Evolutionary conservation across 2,797 vertebrate species (phyloP).

Genomic region (Tenualosa thibaudeaui): DNA sequence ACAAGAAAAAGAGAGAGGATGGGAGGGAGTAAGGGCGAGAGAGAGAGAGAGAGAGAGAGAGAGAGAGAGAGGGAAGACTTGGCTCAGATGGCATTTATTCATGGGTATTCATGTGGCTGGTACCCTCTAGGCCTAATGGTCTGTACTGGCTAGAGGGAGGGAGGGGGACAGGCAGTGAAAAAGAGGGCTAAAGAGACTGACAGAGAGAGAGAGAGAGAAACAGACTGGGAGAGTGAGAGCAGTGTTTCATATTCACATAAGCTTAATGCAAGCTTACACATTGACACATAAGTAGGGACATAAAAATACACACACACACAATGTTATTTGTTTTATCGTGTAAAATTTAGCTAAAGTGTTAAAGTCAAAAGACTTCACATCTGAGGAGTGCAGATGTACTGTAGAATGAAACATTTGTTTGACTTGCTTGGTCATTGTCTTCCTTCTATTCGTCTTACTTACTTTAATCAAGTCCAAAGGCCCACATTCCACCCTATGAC

Average conservation of each 20-base stretch:
- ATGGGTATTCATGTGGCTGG: slow-evolving; percentile 44
- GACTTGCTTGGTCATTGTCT: not conserved
- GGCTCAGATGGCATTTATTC: slow-evolving; percentile 43
- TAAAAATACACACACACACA: not conserved
- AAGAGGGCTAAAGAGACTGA: not conserved
- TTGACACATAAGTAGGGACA: not conserved
- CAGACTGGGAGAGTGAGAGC: not conserved
- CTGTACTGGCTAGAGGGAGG: slow-evolving; percentile 34
- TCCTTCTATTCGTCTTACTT: not conserved
- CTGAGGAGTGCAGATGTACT: not conserved
- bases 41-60: not conserved
- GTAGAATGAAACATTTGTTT: not conserved
- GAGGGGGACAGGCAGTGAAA: not conserved
- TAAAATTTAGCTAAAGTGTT: not conserved
- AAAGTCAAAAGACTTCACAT: not conserved
- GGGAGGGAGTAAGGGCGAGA: slow-evolving; percentile 1
- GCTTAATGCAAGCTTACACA: not conserved
- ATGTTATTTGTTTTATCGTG: not conserved
- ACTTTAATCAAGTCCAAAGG: not conserved
- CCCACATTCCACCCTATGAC: not conserved
- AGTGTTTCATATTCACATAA: not conserved
- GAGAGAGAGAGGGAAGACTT: slow-evolving; percentile 33
- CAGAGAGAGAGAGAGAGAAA: not conserved
- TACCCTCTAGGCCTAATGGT: slow-evolving; percentile 48
- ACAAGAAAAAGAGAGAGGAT: slow-evolving; percentile 31